phyloP scores from a whole-genome alignment of 2,797 vertebrate genomes.

The Remorina albescens region DNA sequence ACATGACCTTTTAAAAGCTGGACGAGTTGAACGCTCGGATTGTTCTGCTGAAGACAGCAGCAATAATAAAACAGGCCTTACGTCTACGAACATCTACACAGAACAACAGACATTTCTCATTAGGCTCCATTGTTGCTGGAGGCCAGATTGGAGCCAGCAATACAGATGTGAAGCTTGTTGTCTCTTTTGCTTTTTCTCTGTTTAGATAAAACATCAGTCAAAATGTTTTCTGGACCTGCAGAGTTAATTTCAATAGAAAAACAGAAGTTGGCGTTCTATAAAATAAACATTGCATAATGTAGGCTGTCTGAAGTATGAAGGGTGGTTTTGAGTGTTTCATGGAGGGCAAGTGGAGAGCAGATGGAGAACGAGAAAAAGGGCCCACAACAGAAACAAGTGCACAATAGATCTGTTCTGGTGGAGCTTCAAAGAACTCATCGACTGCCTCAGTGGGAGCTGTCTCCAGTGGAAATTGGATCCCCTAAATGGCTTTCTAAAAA shows the following conservation, averaged over 20 bases:
- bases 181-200: conserved; percentile 5
- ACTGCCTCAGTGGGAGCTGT: conserved; percentile 17
- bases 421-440: conserved; percentile 42
- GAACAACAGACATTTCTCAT: conserved; percentile 33
- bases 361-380: conserved; percentile 15
- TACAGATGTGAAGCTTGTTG: conserved; percentile 9
- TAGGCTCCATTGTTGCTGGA: conserved; percentile 25
- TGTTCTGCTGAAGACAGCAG: background rate
- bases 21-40: conserved; percentile 2
- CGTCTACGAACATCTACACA: conserved; percentile 13
- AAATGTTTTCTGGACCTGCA: conserved; percentile 45
- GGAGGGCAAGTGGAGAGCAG: conserved; percentile 14
- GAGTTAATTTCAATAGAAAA: conserved; percentile 47
- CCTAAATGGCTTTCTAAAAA: conserved; percentile 24
- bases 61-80: conserved; percentile 9
- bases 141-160: conserved; percentile 52
- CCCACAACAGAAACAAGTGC: conserved; percentile 25
- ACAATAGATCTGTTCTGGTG: conserved; percentile 13
- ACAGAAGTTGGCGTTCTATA: conserved; percentile 43
- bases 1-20: background rate
- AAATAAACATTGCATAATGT: conserved; percentile 51
- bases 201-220: conserved; percentile 50
- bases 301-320: conserved; percentile 36
- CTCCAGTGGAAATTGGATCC: conserved; percentile 37
- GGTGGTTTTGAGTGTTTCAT: conserved; percentile 30